Base-by-base conservation (phyloP, 2,797 vertebrate species). In the Coranthus polyacanthus region DNA sequence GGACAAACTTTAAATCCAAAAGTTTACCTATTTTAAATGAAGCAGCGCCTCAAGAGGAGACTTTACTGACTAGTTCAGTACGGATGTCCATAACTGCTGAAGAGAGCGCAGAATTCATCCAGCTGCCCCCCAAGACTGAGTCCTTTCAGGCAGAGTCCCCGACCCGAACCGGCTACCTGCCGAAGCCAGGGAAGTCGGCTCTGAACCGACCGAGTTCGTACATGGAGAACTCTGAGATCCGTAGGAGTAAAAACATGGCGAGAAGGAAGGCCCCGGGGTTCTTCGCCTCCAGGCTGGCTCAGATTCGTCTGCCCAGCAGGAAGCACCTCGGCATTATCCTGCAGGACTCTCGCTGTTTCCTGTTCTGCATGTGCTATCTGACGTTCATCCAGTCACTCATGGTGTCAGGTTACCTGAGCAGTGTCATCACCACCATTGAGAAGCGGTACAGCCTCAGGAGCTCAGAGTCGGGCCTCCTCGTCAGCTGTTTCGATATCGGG, bases 371-470 rank as follows among this genome's bases (percentile, higher is more conserved):
- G 96, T 97, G 96, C 90, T 97, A 97, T 86, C 92, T 99, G 90
- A 99, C 98, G 3, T 98, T 99, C 90, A 97, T 99, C 85, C 97
- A 99, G 93, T 97, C 97, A 0, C 93, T 99, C 16, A 98, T 99
- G 98, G 98, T 99, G 75, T 99, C 98, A 0, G 98, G 98, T 50
- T 99, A 99, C 92, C 93, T 99, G 83, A 99, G 98, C 94, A 99
- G 97, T 24, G 98, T 99, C 83, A 98, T 99, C 91, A 99, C 98
- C 82, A 99, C 98, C 82, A 99, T 99, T n/a, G 98, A 99, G 91
- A 95, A 96, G 88, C 89, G 97, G 15, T 99, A 98, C 91, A 98
- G 96, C 73, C 93, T 99, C 21, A 93, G 96, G 72, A 99, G 97
- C 83, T 98, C 97, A 0, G 97, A 99, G 74, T 98, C 98, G 0